These are phyloP conservation scores for Meganola albula DNA, from an alignment of 2,888 invertebrate genomes.

Conservation along the genomic window DNA sequence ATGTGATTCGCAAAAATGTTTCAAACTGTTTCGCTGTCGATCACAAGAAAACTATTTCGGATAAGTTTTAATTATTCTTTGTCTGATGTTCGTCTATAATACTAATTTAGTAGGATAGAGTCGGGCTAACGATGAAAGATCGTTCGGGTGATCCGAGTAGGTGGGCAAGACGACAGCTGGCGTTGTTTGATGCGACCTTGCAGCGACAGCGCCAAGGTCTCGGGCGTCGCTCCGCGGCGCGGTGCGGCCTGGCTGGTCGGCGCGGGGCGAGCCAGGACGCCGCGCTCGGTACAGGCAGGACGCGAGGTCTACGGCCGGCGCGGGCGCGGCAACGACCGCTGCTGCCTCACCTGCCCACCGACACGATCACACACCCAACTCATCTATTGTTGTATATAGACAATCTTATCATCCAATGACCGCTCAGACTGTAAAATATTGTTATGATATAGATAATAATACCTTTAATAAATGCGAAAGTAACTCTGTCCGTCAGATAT, in stretches of 20 bases:
- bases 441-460: background rate
- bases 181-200: conserved; percentile 48
- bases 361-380: background rate
- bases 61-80: too few relatives aligned
- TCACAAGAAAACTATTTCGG: too few relatives aligned
- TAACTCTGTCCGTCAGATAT: too few relatives aligned
- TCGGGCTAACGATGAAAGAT: too few relatives aligned
- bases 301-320: conserved; percentile 28
- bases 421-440: background rate
- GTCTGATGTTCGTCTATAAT: too few relatives aligned
- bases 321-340: conserved; percentile 29
- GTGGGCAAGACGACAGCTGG: conserved; percentile 24
- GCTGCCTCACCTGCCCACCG: conserved; percentile 20
- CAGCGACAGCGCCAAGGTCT: conserved; percentile 49
- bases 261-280: background rate
- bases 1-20: too few relatives aligned
- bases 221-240: conserved; percentile 42
- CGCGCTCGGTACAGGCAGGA: conserved; percentile 14
- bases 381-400: background rate
- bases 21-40: too few relatives aligned
- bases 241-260: conserved; percentile 16
- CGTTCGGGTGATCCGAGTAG: conserved; percentile 1
- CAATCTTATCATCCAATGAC: background rate
- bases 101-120: too few relatives aligned
- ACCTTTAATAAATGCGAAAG: too few relatives aligned